Evolutionary conservation across 1,140 invertebrate genomes (phyloP).

Genomic region (Neodiprion lecontei): DNA sequence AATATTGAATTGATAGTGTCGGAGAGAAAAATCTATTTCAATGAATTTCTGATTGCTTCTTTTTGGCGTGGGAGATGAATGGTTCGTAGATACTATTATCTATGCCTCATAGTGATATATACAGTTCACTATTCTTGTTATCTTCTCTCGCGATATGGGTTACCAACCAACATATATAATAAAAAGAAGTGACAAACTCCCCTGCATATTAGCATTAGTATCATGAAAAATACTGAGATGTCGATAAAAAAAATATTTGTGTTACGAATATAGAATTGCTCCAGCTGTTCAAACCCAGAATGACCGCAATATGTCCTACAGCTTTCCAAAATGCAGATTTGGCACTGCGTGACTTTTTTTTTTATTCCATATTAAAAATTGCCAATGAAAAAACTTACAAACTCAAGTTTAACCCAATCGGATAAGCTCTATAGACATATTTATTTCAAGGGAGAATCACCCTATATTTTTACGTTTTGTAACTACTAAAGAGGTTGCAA

Average conservation of each 20-base stretch:
- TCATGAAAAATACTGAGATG: not conserved
- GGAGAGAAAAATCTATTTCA: not conserved
- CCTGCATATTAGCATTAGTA: not conserved
- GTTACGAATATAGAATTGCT: not conserved
- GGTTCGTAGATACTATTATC: slow-evolving; percentile 9
- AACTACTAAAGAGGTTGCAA: no score
- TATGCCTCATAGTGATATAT: no score
- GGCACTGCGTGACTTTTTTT: no score
- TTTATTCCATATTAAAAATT: no score
- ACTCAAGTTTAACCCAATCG: no score
- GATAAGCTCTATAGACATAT: no score
- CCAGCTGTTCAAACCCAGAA: slow-evolving; percentile 1
- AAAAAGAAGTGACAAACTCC: not conserved
- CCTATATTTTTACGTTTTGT: no score
- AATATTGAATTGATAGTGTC: slow-evolving; percentile 24
- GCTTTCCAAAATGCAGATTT: no score
- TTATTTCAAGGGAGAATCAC: no score
- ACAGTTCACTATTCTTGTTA: not conserved
- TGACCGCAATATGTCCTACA: not conserved
- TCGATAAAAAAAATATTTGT: not conserved
- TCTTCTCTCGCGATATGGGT: not conserved
- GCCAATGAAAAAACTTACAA: no score
- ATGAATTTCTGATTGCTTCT: slow-evolving; percentile 15
- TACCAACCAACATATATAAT: not conserved
- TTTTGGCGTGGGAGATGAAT: slow-evolving; percentile 11